phyloP scores from a whole-genome alignment of 1,140 invertebrate genomes.

The Heliconius hermathena region DNA sequence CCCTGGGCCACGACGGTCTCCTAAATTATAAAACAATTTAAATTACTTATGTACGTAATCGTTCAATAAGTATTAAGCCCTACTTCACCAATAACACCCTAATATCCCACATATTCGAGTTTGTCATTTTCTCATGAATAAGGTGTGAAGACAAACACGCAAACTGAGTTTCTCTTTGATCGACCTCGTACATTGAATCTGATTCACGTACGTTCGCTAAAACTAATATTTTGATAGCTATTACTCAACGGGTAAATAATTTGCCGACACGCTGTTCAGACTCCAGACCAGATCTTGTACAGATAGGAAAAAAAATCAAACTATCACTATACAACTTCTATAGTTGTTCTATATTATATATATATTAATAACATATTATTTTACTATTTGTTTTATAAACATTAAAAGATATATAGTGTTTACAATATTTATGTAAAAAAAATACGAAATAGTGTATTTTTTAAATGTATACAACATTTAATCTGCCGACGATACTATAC shows the following conservation, averaged over 20 bases:
- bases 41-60: no score
- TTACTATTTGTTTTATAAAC: not conserved
- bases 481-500: slow-evolving; percentile 37
- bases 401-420: not conserved
- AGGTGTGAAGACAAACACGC: slow-evolving; percentile 25
- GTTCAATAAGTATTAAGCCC: no score
- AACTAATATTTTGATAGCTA: slow-evolving; percentile 48
- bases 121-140: not conserved
- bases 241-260: slow-evolving; percentile 48
- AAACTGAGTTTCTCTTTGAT: slow-evolving; percentile 16
- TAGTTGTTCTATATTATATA: not conserved
- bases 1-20: no score
- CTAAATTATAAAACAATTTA: no score
- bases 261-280: slow-evolving; percentile 60
- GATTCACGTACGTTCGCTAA: slow-evolving; percentile 44
- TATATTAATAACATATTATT: not conserved
- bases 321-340: not conserved
- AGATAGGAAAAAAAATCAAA: slow-evolving; percentile 20
- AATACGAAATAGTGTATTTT: not conserved
- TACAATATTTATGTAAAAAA: not conserved
- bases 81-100: not conserved
- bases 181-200: slow-evolving; percentile 29
- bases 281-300: slow-evolving; percentile 29
- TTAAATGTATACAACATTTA: not conserved
- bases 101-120: not conserved